Evolutionary conservation across 1,140 invertebrate species (phyloP), one percentile per base, ranked within the genome.

Genomic region (Contarinia nasturtii): DNA sequence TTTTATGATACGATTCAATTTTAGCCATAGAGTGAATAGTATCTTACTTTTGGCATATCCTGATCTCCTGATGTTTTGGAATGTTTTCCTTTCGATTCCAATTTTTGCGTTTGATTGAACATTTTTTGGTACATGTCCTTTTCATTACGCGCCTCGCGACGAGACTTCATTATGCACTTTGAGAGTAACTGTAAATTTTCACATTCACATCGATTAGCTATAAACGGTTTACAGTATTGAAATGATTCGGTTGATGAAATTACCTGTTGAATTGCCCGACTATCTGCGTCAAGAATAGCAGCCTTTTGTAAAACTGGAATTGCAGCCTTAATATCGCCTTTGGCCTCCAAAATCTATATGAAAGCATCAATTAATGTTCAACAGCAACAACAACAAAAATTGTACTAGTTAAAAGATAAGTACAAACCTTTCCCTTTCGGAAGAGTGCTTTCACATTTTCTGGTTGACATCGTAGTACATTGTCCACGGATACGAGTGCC

Each of bases 361-460:
- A 40, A 50, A 36, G n/a, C 1, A 41, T 36, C 34, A 36, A 36
- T 36, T 8, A 36, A 36, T n/a, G n/a, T 36, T 36, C 34, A 36
- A 10, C 14, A 7, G 33, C 7, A 34, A 34, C 14, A 34, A 34
- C 33, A 34, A 34, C 33, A 34, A 34, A 40, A 40, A 49, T 21
- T 41, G 7, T 12, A 19, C 45, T n/a, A n/a, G n/a, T n/a, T n/a
- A n/a, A n/a, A n/a, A n/a, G 46, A 10, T 45, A 22, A 43, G 46
- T 12, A 52, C 58, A 47, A 55, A 71, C 68, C 49, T 80, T 82
- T 59, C 82, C 83, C 72, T 91, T 89, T 53, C 88, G 76, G 62
- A 80, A 92, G 7, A 93, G 61, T 5, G 89, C 88, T 67, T 93
- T 94, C 0, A 86, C 76, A 69, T 94, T 93, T 49, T 79, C 66